These are phyloP conservation scores for Subacronicta megacephala DNA, from an alignment of 2,888 invertebrate species.

Conservation along the genomic window DNA sequence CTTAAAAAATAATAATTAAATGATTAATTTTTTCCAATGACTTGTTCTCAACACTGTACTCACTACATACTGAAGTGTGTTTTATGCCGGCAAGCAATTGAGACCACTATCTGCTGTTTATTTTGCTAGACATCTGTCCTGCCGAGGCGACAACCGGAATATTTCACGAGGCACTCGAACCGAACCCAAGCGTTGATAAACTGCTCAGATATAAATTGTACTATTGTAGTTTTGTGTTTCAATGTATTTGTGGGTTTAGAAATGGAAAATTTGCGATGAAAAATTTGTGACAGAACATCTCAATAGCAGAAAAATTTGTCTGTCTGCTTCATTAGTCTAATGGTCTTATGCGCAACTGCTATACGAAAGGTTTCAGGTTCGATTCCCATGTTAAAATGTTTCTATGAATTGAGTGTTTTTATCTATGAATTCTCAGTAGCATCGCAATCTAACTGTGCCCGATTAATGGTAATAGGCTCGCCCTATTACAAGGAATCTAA, in stretches of 20 bases:
- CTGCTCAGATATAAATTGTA: constrained; percentile 7
- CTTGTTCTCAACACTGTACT: background rate
- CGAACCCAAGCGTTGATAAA: constrained; percentile 13
- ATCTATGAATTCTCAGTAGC: too few relatives aligned
- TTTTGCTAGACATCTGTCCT: constrained; percentile 23
- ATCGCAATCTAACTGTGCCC: too few relatives aligned
- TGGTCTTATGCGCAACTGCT: too few relatives aligned
- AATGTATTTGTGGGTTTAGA: constrained; percentile 3
- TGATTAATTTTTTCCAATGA: background rate
- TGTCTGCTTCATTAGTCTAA: too few relatives aligned
- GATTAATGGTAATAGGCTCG: too few relatives aligned
- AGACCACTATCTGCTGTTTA: constrained; percentile 37
- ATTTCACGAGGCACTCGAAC: constrained; percentile 32
- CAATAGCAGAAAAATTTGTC: too few relatives aligned
- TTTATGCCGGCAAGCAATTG: constrained; percentile 8
- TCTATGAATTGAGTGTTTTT: too few relatives aligned
- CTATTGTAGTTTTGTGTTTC: too few relatives aligned
- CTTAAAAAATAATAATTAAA: too few relatives aligned
- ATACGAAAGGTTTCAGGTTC: too few relatives aligned
- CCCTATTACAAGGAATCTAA: too few relatives aligned
- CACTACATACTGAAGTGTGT: constrained; percentile 20
- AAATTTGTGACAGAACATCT: background rate
- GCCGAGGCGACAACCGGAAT: constrained; percentile 28
- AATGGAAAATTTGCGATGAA: background rate
- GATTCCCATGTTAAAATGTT: too few relatives aligned